phyloP scores from a whole-genome alignment of 2,113 vertebrate genomes.

The Coturnix japonica region DNA sequence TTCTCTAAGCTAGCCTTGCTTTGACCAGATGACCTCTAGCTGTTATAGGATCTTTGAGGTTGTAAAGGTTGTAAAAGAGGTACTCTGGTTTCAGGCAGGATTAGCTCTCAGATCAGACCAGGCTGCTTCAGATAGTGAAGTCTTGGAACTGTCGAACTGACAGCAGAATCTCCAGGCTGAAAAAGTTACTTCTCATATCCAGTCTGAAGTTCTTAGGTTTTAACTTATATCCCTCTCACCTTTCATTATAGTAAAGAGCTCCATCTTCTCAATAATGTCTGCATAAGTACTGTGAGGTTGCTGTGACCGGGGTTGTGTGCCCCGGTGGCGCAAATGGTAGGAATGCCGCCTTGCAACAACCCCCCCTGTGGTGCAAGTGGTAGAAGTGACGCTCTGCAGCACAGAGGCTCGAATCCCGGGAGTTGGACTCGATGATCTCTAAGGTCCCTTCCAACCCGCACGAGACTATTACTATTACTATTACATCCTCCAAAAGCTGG shows the following conservation, averaged over 20 bases:
- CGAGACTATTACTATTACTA: too few relatives aligned
- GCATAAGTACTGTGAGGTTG: neutral
- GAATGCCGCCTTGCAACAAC: too few relatives aligned
- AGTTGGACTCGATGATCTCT: too few relatives aligned
- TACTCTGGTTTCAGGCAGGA: neutral
- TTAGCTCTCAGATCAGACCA: neutral
- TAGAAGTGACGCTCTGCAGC: too few relatives aligned
- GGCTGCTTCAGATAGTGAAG: neutral
- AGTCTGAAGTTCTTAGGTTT: neutral
- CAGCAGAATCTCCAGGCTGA: neutral
- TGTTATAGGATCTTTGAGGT: neutral
- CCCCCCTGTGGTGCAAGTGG: too few relatives aligned
- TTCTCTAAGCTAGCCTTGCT: neutral
- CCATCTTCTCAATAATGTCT: neutral
- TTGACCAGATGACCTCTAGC: neutral
- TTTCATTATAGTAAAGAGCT: neutral
- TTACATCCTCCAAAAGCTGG: neutral
- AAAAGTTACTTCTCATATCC: neutral
- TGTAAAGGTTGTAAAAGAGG: neutral
- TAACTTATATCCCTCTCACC: neutral
- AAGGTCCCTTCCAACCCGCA: too few relatives aligned
- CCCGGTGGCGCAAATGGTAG: too few relatives aligned
- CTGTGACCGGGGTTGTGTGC: too few relatives aligned
- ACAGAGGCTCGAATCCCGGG: too few relatives aligned
- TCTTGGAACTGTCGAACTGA: neutral